These are phyloP conservation scores for Archips crataeganus DNA, from an alignment of 2,888 invertebrate species.

Conservation along the genomic window DNA sequence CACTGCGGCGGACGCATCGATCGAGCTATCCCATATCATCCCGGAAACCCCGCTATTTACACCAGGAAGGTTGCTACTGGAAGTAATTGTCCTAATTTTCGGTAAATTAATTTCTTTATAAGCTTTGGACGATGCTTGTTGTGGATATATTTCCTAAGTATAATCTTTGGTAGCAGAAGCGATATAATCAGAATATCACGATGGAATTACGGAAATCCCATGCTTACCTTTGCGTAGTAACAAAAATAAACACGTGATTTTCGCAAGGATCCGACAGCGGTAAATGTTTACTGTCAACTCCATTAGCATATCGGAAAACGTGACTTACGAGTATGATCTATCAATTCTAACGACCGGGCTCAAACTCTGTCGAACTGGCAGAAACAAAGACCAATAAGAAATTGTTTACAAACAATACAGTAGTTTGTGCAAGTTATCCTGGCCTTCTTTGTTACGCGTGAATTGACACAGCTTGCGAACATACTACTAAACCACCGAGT, in stretches of 20 bases:
- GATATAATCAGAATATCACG: not conserved
- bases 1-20: slow-evolving; percentile 68
- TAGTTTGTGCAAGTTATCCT: not conserved
- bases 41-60: slow-evolving; percentile 45
- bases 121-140: too few species aligned
- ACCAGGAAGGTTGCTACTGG: slow-evolving; percentile 12
- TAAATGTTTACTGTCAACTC: slow-evolving; percentile 9
- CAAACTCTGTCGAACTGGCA: not conserved
- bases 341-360: slow-evolving; percentile 4
- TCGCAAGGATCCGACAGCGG: not conserved
- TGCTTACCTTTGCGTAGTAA: not conserved
- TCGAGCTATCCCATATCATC: slow-evolving; percentile 56
- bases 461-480: not conserved
- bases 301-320: slow-evolving; percentile 24
- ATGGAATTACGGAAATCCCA: not conserved
- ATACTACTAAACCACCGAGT: not conserved
- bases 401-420: slow-evolving; percentile 26
- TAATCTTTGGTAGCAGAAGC: not conserved
- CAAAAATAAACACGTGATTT: slow-evolving; percentile 10
- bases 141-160: too few species aligned
- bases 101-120: not conserved
- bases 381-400: slow-evolving; percentile 32
- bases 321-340: slow-evolving; percentile 1
- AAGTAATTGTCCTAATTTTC: not conserved
- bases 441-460: slow-evolving; percentile 8